Evolutionary conservation across 2,888 invertebrate species (phyloP).

Genomic region (Allygus modestus): DNA sequence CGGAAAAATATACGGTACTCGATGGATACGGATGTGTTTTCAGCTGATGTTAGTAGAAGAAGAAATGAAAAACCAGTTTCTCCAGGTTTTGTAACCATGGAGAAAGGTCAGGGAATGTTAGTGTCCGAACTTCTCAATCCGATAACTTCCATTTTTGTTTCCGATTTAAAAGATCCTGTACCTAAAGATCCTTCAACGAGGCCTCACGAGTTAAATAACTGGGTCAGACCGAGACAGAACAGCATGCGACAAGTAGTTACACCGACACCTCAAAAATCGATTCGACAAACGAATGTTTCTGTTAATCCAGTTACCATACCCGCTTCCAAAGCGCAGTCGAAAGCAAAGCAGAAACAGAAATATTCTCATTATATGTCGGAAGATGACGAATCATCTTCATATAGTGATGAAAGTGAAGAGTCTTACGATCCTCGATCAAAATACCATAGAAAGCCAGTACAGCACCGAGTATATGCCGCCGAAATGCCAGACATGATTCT

Average conservation of each 20-base stretch:
- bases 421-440: background rate
- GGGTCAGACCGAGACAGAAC: slow-evolving; percentile 12
- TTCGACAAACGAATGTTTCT: background rate
- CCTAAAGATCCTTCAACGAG: slow-evolving; percentile 47
- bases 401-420: slow-evolving; percentile 8
- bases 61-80: background rate
- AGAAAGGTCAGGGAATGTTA: slow-evolving; percentile 25
- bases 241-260: slow-evolving; percentile 7
- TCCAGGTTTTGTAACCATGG: slow-evolving; percentile 41
- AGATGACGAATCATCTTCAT: background rate
- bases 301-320: background rate
- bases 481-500: background rate
- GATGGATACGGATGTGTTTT: slow-evolving; percentile 45
- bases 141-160: slow-evolving; percentile 47
- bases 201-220: slow-evolving; percentile 14
- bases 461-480: slow-evolving; percentile 30
- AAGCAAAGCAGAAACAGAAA: background rate
- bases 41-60: slow-evolving; percentile 4
- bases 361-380: background rate
- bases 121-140: slow-evolving; percentile 47
- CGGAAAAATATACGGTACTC: slow-evolving; percentile 36
- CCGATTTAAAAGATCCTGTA: slow-evolving; percentile 43
- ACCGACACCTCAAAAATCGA: background rate
- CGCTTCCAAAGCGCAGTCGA: background rate
- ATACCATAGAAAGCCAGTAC: background rate